Percentiles rank a stretch among this genome's conserved stretches.
Evolutionary conservation across 2,797 vertebrate species (phyloP).

Genomic region (Lagorchestes hirsutus): DNA sequence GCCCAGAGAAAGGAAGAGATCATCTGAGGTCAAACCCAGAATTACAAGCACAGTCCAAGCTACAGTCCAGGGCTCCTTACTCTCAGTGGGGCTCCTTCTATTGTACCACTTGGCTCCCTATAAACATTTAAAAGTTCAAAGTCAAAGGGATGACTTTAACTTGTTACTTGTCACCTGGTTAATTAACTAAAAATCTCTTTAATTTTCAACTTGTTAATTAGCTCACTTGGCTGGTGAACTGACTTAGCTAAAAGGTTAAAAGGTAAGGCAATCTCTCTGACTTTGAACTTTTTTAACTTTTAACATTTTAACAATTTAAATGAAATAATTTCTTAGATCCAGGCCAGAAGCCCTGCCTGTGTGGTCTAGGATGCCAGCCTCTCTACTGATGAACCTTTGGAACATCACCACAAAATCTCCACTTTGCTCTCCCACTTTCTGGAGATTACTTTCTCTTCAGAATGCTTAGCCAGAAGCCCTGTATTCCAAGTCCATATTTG

Average conservation of each 20-base stretch:
- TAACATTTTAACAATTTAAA: not conserved
- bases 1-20: no score
- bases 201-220: conserved; percentile 33
- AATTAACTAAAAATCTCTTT: conserved; percentile 22
- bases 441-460: not conserved
- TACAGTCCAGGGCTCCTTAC: not conserved
- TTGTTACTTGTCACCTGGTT: not conserved
- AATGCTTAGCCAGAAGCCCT: not conserved
- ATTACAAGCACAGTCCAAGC: not conserved
- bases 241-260: conserved; percentile 25
- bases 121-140: conserved; percentile 18
- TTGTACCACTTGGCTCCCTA: not conserved
- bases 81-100: not conserved
- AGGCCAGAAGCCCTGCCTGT: not conserved
- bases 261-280: conserved; percentile 1
- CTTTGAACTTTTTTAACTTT: not conserved
- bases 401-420: not conserved
- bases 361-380: not conserved
- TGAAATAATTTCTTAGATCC: not conserved
- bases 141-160: not conserved
- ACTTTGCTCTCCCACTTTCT: not conserved
- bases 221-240: not conserved
- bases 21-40: not conserved
- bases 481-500: not conserved
- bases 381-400: not conserved